Conservation (phyloP, 2,797 vertebrate genomes). For the Salarias fasciatus region DNA sequence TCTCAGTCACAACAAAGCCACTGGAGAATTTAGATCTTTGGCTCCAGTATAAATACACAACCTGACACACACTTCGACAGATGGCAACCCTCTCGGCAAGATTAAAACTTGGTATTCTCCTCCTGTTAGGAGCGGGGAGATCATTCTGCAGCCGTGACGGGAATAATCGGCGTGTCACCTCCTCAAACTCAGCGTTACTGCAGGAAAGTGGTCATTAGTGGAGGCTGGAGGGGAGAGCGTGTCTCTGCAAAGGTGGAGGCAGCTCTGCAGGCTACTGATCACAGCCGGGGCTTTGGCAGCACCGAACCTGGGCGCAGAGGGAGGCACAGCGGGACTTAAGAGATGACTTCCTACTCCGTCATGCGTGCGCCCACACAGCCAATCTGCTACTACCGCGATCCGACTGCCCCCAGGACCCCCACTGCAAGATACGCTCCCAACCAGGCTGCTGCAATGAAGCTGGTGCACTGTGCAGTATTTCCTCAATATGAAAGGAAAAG, state of each 20-base stretch:
- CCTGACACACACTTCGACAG: constrained; percentile 11
- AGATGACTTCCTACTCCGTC: constrained; percentile 68
- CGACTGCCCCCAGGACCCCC: constrained; percentile 37
- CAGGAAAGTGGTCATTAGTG: constrained; percentile 14
- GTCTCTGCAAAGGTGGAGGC: constrained; percentile 27
- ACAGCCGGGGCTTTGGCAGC: constrained; percentile 57
- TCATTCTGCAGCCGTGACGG: background rate
- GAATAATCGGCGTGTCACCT: constrained; percentile 17
- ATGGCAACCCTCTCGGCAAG: constrained; percentile 5
- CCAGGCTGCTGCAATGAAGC: constrained; percentile 30
- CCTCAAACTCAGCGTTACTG: constrained; percentile 19
- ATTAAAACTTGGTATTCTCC: constrained; percentile 13
- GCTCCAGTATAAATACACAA: constrained; percentile 11
- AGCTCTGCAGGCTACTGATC: constrained; percentile 48
- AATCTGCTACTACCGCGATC: constrained; percentile 74
- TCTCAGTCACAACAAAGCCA: constrained; percentile 19
- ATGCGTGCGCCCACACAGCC: constrained; percentile 74
- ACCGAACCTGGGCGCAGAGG: constrained; percentile 56
- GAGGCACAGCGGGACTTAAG: constrained; percentile 61
- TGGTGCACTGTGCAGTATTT: background rate
- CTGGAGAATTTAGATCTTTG: constrained; percentile 13
- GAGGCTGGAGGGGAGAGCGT: constrained; percentile 8
- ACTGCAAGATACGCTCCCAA: constrained; percentile 26
- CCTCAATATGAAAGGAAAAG: background rate
- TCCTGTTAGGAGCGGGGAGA: background rate